A percentile compares a stretch with the other conserved stretches of the same genome.
Conservation (phyloP, 2,797 vertebrate genomes). For the Sebastes alutus region DNA sequence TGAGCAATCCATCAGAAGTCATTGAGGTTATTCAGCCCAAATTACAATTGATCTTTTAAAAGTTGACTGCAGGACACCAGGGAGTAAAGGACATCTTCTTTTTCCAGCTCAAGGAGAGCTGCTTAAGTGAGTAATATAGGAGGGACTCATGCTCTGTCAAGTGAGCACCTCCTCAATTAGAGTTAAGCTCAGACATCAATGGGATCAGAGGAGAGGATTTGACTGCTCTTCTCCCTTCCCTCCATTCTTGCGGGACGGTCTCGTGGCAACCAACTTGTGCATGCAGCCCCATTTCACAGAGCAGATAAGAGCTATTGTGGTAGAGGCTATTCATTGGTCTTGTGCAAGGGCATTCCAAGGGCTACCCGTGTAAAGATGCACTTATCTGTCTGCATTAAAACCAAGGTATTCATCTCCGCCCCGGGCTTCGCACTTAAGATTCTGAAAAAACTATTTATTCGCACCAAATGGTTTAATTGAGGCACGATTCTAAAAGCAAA, state of each 20-base stretch:
- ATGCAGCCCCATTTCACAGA: slow-evolving; percentile 17
- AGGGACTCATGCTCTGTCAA: slow-evolving; percentile 45
- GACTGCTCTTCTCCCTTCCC: slow-evolving; percentile 33
- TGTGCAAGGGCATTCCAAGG: slow-evolving; percentile 47
- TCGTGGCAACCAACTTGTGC: slow-evolving; percentile 18
- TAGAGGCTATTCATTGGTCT: slow-evolving; percentile 25
- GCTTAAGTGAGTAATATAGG: slow-evolving; percentile 58
- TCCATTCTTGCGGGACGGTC: slow-evolving; percentile 17
- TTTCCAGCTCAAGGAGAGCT: slow-evolving; percentile 59
- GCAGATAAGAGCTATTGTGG: slow-evolving; percentile 45
- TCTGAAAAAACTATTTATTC: slow-evolving; percentile 2
- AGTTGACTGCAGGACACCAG: slow-evolving; percentile 50
- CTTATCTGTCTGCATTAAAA: slow-evolving; percentile 26
- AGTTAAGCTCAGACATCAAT: slow-evolving; percentile 69
- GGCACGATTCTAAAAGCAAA: neutral
- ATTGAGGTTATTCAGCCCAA: slow-evolving; percentile 62
- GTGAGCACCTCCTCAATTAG: slow-evolving; percentile 73
- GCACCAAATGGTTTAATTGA: slow-evolving; percentile 2
- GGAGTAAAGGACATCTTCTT: slow-evolving; percentile 51
- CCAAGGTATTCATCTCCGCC: slow-evolving; percentile 5
- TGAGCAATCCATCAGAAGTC: slow-evolving; percentile 52
- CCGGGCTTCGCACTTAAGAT: slow-evolving; percentile 4
- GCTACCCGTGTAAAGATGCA: slow-evolving; percentile 8
- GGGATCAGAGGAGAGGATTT: slow-evolving; percentile 65
- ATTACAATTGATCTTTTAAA: slow-evolving; percentile 73